Conservation (phyloP, 2,113 vertebrate species). For the Atherinomorus stipes region DNA sequence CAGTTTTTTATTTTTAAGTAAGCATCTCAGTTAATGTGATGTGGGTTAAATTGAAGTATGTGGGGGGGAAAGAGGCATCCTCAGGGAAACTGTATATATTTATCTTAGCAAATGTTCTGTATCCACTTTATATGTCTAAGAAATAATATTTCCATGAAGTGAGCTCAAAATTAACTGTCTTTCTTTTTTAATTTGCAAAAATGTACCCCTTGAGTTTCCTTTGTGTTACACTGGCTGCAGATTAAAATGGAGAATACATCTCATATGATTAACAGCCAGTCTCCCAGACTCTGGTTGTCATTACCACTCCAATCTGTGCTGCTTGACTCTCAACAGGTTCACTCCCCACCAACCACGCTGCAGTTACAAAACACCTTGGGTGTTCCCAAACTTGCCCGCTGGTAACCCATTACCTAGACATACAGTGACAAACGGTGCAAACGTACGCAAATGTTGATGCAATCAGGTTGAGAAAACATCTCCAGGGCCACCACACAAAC, state of each 20-base stretch:
- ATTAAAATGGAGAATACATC: conserved; percentile 59
- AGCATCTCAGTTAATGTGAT: background rate
- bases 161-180: background rate
- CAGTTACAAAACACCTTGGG: conserved; percentile 86
- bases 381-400: conserved; percentile 85
- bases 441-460: conserved; percentile 83
- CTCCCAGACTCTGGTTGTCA: conserved; percentile 75
- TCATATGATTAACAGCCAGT: conserved; percentile 70
- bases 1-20: background rate
- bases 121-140: background rate
- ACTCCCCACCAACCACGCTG: conserved; percentile 74
- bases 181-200: conserved; percentile 13
- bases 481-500: conserved; percentile 77
- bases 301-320: conserved; percentile 80
- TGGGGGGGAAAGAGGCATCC: background rate
- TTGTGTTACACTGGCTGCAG: conserved; percentile 25
- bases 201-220: conserved; percentile 7
- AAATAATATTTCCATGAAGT: conserved; percentile 1
- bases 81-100: fast-evolving
- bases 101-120: background rate
- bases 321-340: conserved; percentile 83
- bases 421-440: conserved; percentile 83
- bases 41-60: background rate
- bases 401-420: conserved; percentile 87
- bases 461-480: conserved; percentile 88